phyloP scores from a whole-genome alignment of 2,113 vertebrate genomes.

The Elanoides forficatus region DNA sequence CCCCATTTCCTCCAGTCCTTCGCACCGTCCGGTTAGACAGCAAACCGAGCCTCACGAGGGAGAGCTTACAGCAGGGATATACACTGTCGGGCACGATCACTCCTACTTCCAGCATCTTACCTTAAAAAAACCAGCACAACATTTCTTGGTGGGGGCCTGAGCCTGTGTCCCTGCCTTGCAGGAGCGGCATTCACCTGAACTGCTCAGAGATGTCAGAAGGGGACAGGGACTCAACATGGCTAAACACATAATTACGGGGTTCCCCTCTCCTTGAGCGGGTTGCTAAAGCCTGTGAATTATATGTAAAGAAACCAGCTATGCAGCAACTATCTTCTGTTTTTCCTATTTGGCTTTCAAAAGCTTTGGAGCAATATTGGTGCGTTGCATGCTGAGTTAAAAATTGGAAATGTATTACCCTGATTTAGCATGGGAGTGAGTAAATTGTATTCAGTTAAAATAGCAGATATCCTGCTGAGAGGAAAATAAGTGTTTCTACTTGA shows the following conservation, averaged over 20 bases:
- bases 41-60: neutral
- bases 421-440: slow-evolving; percentile 41
- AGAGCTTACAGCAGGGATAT: neutral
- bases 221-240: neutral
- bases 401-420: slow-evolving; percentile 45
- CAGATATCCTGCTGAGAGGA: slow-evolving; percentile 23
- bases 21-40: neutral
- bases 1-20: neutral
- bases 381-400: slow-evolving; percentile 40
- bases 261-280: neutral
- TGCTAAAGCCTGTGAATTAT: neutral
- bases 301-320: neutral
- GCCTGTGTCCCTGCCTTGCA: neutral
- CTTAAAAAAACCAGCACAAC: neutral
- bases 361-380: neutral
- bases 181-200: neutral
- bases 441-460: slow-evolving; percentile 47
- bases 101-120: neutral
- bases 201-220: neutral
- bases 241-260: accelerated
- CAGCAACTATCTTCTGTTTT: neutral
- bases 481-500: slow-evolving; percentile 30
- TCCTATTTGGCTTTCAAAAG: slow-evolving; percentile 19
- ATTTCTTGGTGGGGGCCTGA: neutral
- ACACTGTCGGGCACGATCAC: neutral